phyloP scores from a whole-genome alignment of 2,113 vertebrate species.

The Progne subis region DNA sequence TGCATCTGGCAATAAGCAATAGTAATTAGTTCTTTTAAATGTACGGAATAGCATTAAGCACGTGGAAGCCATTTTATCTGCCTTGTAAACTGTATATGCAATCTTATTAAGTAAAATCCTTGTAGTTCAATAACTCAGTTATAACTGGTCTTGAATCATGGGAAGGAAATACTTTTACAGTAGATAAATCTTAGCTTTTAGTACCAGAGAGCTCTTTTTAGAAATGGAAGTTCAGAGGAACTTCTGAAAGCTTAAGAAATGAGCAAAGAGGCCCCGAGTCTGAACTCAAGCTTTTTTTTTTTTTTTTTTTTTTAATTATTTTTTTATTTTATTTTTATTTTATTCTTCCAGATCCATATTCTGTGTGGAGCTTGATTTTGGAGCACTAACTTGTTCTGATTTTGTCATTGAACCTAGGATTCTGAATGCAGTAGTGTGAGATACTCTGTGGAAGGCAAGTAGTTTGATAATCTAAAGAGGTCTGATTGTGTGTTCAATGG shows the following conservation, averaged over 20 bases:
- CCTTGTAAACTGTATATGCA: neutral
- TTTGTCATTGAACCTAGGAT: neutral
- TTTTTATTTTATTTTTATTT: neutral
- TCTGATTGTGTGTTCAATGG: neutral
- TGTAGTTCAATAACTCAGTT: neutral
- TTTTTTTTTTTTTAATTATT: too few relatives aligned
- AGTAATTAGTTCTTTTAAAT: constrained; percentile 10
- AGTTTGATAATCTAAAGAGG: neutral
- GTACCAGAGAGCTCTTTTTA: neutral
- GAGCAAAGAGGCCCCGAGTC: neutral
- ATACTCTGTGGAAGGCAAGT: neutral
- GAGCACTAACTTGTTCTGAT: neutral
- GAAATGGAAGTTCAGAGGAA: neutral
- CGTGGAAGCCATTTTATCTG: neutral
- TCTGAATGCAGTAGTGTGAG: neutral
- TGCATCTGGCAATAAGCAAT: neutral
- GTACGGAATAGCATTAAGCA: neutral
- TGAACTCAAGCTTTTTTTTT: neutral
- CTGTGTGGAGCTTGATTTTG: neutral
- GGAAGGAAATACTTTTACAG: neutral
- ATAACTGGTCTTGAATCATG: neutral
- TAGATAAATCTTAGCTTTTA: neutral
- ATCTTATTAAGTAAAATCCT: neutral
- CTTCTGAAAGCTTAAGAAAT: neutral
- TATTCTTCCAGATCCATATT: neutral